Base-by-base conservation (phyloP, 2,888 invertebrate species). In the Steromphala cineraria region DNA sequence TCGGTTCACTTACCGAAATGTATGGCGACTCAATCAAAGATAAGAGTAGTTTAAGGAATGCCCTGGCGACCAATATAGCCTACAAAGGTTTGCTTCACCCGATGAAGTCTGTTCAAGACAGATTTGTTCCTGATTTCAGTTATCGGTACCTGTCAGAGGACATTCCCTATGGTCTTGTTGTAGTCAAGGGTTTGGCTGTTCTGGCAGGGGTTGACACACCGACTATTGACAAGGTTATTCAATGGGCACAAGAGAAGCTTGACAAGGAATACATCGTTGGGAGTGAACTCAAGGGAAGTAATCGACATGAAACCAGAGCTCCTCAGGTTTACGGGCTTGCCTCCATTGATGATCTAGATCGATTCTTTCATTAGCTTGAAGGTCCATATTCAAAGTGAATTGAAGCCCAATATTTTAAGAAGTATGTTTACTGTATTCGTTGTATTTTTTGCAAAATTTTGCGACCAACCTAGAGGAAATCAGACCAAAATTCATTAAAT, bases 131-230 rank as follows among this genome's bases (percentile, higher is more conserved):
- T 0, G 87, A 90, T 75, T 90, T 88, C 75, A 82, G 52, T 8
- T 85, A 88, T 81, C 81, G 90, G n/a, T 90, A 90, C 80, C 80
- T 82, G 17, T 71, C 86, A 4, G 90, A 90, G 62, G 89, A 89
- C 67, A 77, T 89, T 31, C 89, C 89, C 0, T 89, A 84, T 76
- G 89, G 89, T 17, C 75, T 89, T 8, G 87, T 89, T 17, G 87
- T 89, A 3, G 82, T 87, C 80, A 87, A 87, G 75, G 90, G 90
- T 3, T 85, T 89, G 21, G 87, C 88, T 15, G 83, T 87, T 74
- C 85, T 88, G 40, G 87, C 82, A 0, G 87, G 86, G 4, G 86
- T 89, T 0, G 75, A 78, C n/a, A 90, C 90, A 13, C 90, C 90
- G 8, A 83, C 83, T 2, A 88, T 89, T 53, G 90, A 90, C 79